These are phyloP conservation scores for Loris lydekkerianus DNA, from an alignment of 2,797 vertebrate species.

Conservation along the genomic window DNA sequence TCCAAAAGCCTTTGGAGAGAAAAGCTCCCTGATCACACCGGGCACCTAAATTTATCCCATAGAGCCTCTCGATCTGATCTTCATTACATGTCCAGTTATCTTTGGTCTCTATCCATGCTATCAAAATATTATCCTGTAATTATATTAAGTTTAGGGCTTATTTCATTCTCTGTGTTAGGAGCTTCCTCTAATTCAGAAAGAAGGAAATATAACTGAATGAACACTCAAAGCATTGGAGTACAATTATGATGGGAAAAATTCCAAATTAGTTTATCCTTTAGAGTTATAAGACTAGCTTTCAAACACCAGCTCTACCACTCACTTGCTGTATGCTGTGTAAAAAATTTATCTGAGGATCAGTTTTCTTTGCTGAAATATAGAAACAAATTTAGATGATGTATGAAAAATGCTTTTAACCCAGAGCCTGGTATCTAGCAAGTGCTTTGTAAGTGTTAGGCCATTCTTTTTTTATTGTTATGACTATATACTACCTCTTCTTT, in stretches of 20 bases:
- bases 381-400: neutral
- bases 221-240: neutral
- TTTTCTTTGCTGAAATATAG: neutral
- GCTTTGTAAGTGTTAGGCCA: neutral
- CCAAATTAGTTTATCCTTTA: neutral
- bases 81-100: neutral
- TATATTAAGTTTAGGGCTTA: neutral
- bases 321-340: neutral
- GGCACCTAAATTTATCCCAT: neutral
- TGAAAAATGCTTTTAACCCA: neutral
- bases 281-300: neutral
- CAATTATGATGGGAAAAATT: neutral
- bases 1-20: neutral
- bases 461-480: neutral
- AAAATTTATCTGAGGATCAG: neutral
- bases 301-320: neutral
- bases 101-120: neutral
- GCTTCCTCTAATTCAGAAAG: neutral
- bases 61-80: neutral
- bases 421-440: neutral
- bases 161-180: neutral
- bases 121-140: neutral
- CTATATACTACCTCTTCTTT: neutral
- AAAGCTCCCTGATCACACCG: neutral
- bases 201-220: neutral